Percentiles rank a stretch among this genome's conserved stretches.
Conservation (phyloP, 2,113 vertebrate species). For the Hippocampus mohnikei region DNA sequence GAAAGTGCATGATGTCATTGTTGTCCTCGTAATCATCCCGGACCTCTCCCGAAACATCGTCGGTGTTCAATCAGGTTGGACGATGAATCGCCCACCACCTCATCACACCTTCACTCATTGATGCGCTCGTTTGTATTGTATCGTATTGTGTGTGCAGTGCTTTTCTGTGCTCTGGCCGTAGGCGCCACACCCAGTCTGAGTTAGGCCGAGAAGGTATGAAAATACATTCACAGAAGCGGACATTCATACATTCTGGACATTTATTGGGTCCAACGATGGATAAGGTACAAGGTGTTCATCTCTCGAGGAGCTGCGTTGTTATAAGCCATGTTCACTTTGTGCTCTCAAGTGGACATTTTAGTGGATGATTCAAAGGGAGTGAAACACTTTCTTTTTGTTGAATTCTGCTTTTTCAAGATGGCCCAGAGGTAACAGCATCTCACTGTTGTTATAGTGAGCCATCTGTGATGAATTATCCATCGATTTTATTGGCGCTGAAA, state of each 20-base stretch:
- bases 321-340: conserved; percentile 46
- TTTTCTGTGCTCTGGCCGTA: conserved; percentile 47
- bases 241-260: background rate
- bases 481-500: conserved; percentile 35
- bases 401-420: conserved; percentile 22
- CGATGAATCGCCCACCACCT: background rate
- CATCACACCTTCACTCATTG: background rate
- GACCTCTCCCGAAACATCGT: conserved; percentile 1
- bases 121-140: conserved; percentile 41
- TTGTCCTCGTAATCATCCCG: background rate
- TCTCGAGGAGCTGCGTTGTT: conserved; percentile 3
- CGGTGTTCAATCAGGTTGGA: background rate
- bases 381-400: background rate
- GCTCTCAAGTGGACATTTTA: background rate
- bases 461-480: conserved; percentile 38
- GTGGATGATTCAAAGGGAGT: background rate
- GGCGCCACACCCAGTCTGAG: conserved; percentile 10
- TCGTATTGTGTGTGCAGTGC: conserved; percentile 45
- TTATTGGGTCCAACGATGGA: background rate
- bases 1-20: conserved; percentile 46
- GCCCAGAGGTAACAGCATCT: conserved; percentile 4
- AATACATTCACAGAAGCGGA: background rate
- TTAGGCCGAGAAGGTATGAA: conserved; percentile 7
- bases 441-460: conserved; percentile 38
- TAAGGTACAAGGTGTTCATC: background rate